Conservation (phyloP, 2,113 vertebrate species). For the Mixornis gularis region DNA sequence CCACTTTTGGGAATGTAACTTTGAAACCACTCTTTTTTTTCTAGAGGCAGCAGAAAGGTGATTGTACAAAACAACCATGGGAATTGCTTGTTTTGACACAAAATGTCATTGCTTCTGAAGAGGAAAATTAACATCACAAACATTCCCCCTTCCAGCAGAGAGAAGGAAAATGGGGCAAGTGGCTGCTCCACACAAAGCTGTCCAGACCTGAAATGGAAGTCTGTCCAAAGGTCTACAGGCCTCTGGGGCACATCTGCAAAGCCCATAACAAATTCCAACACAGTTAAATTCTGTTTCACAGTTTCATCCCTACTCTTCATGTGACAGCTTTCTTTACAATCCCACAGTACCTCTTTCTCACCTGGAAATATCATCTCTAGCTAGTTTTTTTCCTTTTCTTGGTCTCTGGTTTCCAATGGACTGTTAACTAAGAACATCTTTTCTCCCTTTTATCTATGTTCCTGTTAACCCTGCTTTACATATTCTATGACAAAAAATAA, state of each 20-base stretch:
- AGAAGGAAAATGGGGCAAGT: not conserved
- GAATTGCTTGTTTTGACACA: not conserved
- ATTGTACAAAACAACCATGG: not conserved
- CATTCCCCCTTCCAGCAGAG: not conserved
- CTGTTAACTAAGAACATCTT: not conserved
- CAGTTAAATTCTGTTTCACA: not conserved
- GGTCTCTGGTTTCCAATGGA: not conserved
- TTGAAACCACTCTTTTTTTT: not conserved
- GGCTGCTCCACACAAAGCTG: not conserved
- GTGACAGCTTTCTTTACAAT: not conserved
- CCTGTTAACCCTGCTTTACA: not conserved
- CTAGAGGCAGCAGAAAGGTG: not conserved
- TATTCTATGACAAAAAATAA: not conserved
- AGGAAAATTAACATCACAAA: not conserved
- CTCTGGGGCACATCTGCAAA: not conserved
- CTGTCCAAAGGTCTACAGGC: not conserved
- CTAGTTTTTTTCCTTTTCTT: not conserved
- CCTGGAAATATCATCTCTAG: not conserved
- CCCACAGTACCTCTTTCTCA: not conserved
- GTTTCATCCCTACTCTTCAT: not conserved
- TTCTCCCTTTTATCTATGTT: not conserved
- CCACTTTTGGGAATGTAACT: not conserved
- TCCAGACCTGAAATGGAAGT: not conserved
- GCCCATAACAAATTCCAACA: not conserved
- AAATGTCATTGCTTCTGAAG: not conserved